Base-by-base conservation (phyloP, 2,888 invertebrate species). In the Eucera pruinosa region DNA sequence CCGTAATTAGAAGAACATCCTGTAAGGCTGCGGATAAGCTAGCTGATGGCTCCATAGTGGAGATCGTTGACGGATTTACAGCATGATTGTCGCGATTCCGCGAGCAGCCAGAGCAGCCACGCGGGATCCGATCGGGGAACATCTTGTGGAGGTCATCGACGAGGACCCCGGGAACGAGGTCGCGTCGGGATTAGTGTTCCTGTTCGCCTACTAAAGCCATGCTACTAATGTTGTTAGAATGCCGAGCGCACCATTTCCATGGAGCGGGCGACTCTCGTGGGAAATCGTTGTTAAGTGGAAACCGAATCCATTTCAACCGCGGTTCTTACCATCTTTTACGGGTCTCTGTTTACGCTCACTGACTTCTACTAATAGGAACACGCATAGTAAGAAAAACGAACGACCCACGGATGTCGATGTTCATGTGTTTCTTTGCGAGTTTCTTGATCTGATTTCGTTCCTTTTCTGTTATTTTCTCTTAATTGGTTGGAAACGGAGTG, bases 181-280 rank as follows among this genome's bases (percentile, higher is more conserved):
- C 88, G 79, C 74, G 68, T 57, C 58, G 82, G 85, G 87, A 88
- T 89, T 88, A 88, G 85, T 86, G 84, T 88, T 84, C 80, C 76
- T 83, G 81, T 80, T 82, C 80, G 82, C 79, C 82, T 83, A 85
- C 78, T 82, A 84, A 85, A 84, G 33, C 33, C 33, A 33, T 75
- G 85, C 87, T 87, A 87, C 72, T n/a, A n/a, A n/a, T n/a, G 25
- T 13, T 13, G 41, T 43, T 45, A 43, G 62, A 72, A 52, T 30
- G 64, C 54, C 27, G 15, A 15, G 68, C 33, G 73, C 67, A 62
- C 70, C 69, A 78, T 82, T 80, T 82, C 54, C 80, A 73, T 50
- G 48, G 60, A 48, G 65, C 57, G 58, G 39, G 62, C 52, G 57
- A 69, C 43, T 62, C 55, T 69, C 75, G 62, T 83, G 83, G 75